Evolutionary conservation across 2,888 invertebrate species (phyloP).

Genomic region (Hirtodrosophila cameraria): DNA sequence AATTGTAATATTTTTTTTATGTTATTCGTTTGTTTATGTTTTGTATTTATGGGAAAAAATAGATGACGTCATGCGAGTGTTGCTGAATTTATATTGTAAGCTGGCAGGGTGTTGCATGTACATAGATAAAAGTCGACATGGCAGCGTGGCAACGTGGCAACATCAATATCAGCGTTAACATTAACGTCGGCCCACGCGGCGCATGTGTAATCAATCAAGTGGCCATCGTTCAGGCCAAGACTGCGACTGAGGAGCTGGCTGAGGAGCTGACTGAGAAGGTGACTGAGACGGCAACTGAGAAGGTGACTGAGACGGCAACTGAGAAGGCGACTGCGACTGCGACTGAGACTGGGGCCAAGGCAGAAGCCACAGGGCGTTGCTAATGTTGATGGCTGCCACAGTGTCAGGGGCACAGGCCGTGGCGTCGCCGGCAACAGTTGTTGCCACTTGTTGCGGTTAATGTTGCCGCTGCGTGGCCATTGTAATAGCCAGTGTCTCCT

Average conservation of each 20-base stretch:
- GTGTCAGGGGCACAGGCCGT: conserved; percentile 70
- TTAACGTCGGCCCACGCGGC: conserved; percentile 64
- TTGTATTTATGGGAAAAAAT: conserved; percentile 12
- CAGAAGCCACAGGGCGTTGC: conserved; percentile 67
- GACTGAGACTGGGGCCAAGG: conserved; percentile 41
- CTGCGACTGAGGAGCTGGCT: conserved; percentile 16
- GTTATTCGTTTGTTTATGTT: not conserved
- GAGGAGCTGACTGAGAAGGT: no score
- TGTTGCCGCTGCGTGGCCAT: conserved; percentile 15
- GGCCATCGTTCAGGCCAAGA: conserved; percentile 44
- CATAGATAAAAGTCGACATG: conserved; percentile 9
- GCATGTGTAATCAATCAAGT: conserved; percentile 72
- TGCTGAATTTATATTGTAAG: not conserved
- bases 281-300: conserved; percentile 25
- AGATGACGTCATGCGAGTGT: conserved; percentile 3
- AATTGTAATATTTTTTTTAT: conserved; percentile 4
- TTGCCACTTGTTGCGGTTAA: conserved; percentile 50
- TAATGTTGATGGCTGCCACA: conserved; percentile 68
- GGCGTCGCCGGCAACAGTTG: conserved; percentile 15
- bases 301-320: conserved; percentile 4
- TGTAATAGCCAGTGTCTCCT: no score
- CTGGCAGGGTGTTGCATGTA: conserved; percentile 12
- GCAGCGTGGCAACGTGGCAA: conserved; percentile 47
- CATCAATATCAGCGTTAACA: conserved; percentile 39
- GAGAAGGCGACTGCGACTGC: conserved; percentile 16